Evolutionary conservation across 2,888 invertebrate species (phyloP).

Genomic region (Julus scandinavius): DNA sequence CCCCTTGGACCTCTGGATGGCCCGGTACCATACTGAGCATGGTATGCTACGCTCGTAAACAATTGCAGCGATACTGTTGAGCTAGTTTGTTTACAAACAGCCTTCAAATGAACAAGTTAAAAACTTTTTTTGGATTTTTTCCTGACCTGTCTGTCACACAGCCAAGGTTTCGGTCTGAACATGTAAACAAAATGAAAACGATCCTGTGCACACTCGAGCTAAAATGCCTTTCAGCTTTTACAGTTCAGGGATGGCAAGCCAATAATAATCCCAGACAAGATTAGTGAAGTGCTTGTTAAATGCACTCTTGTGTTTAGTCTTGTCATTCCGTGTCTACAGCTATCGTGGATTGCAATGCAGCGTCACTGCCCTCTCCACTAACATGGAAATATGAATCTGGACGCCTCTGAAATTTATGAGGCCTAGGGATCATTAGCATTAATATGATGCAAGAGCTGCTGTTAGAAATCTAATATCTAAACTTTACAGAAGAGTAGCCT

Average conservation of each 20-base stretch:
- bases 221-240: conserved; percentile 29
- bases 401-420: background rate
- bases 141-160: conserved; percentile 34
- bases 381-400: background rate
- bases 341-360: background rate
- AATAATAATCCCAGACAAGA: conserved; percentile 35
- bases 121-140: conserved; percentile 11
- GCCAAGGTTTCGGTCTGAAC: conserved; percentile 24
- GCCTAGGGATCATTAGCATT: background rate
- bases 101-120: conserved; percentile 26
- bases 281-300: conserved; percentile 17
- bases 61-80: conserved; percentile 31
- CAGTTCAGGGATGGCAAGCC: background rate
- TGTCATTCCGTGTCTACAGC: background rate
- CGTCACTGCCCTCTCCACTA: background rate
- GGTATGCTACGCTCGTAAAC: background rate
- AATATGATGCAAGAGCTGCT: background rate
- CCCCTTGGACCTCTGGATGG: conserved; percentile 18
- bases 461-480: background rate
- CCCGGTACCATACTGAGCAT: conserved; percentile 11
- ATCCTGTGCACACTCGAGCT: conserved; percentile 6
- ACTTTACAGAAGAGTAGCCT: background rate
- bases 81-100: conserved; percentile 25
- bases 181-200: conserved; percentile 26
- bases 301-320: conserved; percentile 35